A percentile compares a stretch with the other conserved stretches of the same genome.
Evolutionary conservation across 2,888 invertebrate species (phyloP).

Genomic region (Sphinx pinastri): DNA sequence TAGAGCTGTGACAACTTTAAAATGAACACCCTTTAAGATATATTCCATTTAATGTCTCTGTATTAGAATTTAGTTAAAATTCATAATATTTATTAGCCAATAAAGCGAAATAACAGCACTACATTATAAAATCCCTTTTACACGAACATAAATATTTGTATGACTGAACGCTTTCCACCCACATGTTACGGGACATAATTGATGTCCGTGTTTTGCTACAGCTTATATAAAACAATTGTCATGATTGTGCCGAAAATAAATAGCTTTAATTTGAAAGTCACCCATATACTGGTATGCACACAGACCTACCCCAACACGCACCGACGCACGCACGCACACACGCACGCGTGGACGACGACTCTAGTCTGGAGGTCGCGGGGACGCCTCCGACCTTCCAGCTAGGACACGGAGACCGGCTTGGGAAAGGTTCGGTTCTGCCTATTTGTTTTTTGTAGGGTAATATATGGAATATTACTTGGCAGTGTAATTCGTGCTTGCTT

Average conservation of each 20-base stretch:
- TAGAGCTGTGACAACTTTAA: no score
- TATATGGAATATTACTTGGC: conserved; percentile 18
- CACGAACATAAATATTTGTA: no score
- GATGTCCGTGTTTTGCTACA: background rate
- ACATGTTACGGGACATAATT: background rate
- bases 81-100: no score
- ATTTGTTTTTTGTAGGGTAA: conserved; percentile 24
- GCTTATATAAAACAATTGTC: conserved; percentile 16
- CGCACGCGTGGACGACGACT: conserved; percentile 21
- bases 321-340: conserved; percentile 34
- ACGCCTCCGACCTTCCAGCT: conserved; percentile 32
- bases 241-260: conserved; percentile 19
- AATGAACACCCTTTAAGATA: no score
- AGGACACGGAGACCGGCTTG: conserved; percentile 32
- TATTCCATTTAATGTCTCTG: no score
- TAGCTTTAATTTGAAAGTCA: conserved; percentile 17
- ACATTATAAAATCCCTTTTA: no score
- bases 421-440: conserved; percentile 32
- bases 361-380: conserved; percentile 34
- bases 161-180: background rate
- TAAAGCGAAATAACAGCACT: no score
- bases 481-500: background rate
- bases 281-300: conserved; percentile 29
- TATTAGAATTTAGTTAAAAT: no score
- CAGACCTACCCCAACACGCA: conserved; percentile 34